A percentile compares a stretch with the other conserved stretches of the same genome.
Evolutionary conservation across 2,888 invertebrate species (phyloP).

Genomic region (Conomelus anceps): DNA sequence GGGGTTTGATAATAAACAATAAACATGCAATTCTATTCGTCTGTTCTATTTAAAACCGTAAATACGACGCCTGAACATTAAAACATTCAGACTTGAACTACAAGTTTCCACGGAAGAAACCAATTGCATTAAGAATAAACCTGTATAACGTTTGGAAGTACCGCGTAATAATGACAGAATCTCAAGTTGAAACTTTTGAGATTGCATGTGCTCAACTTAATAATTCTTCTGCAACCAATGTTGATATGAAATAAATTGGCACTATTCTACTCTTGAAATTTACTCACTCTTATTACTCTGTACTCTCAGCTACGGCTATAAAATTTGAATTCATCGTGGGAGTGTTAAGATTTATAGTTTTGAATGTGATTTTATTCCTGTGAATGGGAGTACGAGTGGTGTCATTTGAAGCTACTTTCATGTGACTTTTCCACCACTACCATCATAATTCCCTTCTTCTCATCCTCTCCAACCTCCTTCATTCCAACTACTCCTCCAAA

Average conservation of each 20-base stretch:
- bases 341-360: neutral
- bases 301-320: neutral
- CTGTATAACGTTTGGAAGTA: neutral
- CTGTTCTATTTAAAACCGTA: neutral
- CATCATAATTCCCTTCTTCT: too few relatives aligned
- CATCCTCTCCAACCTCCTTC: too few relatives aligned
- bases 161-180: neutral
- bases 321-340: neutral
- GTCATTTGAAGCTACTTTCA: neutral
- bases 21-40: neutral
- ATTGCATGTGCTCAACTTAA: neutral
- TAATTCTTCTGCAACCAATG: neutral
- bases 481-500: too few relatives aligned
- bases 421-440: neutral
- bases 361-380: neutral
- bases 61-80: neutral
- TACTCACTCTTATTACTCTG: neutral
- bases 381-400: neutral
- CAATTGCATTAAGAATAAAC: neutral
- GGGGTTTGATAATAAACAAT: too few relatives aligned
- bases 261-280: too few relatives aligned
- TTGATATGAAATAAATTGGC: neutral
- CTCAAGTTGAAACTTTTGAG: neutral
- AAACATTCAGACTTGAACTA: neutral
- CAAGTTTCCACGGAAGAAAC: neutral